Evolutionary conservation across 35 echinoderm and acorn worm species (phyloP).

Genomic region (Amphiura filiformis): DNA sequence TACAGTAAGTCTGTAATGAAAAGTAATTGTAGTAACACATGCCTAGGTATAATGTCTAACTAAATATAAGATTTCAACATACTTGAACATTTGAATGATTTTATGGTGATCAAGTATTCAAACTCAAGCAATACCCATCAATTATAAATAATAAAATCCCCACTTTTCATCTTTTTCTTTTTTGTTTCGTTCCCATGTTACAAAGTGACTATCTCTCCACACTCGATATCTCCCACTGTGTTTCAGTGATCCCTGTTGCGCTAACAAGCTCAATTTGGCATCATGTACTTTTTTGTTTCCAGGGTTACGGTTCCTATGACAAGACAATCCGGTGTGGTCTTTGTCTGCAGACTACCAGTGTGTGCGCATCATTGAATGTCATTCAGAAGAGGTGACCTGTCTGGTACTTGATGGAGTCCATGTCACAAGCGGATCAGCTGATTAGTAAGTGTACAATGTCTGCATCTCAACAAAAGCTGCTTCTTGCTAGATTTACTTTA

Average conservation of each 20-base stretch:
- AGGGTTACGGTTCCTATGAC: constrained; percentile 96
- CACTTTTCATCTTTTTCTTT: too few relatives aligned
- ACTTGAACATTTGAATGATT: too few relatives aligned
- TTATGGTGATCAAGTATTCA: too few relatives aligned
- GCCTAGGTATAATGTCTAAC: too few relatives aligned
- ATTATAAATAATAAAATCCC: too few relatives aligned
- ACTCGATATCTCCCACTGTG: background rate
- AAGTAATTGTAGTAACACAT: too few relatives aligned
- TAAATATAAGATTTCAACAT: too few relatives aligned
- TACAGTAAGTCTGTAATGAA: too few relatives aligned
- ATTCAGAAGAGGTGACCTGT: constrained; percentile 78
- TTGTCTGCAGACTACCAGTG: constrained; percentile 57
- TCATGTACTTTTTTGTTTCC: background rate
- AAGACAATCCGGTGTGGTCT: constrained; percentile 82
- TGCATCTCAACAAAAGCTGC: too few relatives aligned
- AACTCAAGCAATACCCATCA: too few relatives aligned
- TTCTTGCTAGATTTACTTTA: too few relatives aligned
- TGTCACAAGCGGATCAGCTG: constrained; percentile 75
- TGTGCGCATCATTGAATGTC: constrained; percentile 48
- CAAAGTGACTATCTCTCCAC: background rate
- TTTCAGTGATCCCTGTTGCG: background rate
- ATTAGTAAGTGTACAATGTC: constrained; percentile 62
- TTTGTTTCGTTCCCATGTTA: background rate
- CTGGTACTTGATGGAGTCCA: constrained; percentile 63
- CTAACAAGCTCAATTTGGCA: constrained; percentile 1